A percentile compares a stretch with the other conserved stretches of the same genome.
Evolutionary conservation across 2,888 invertebrate genomes (phyloP).

Genomic region (Lepetodrilus schrolli): DNA sequence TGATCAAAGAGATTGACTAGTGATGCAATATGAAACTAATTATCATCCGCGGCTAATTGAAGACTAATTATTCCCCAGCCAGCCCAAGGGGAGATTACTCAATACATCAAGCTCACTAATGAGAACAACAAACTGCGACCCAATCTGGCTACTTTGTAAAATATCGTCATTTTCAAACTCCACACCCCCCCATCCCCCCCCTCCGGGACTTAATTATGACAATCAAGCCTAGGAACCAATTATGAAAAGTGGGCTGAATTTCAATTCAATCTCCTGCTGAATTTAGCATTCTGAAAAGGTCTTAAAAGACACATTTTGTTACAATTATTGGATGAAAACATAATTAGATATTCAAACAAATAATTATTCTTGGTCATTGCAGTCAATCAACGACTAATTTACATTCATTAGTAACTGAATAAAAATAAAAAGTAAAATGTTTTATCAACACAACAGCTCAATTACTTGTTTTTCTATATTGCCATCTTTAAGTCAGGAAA

Average conservation of each 20-base stretch:
- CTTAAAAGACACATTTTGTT: neutral
- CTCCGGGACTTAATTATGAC: constrained; percentile 18
- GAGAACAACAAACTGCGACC: neutral
- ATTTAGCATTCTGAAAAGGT: neutral
- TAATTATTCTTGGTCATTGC: neutral
- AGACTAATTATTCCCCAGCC: neutral
- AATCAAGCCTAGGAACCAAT: neutral
- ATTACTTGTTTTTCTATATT: no score
- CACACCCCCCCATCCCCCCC: no score
- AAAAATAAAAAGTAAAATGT: neutral
- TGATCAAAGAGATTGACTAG: no score
- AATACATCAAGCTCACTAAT: neutral
- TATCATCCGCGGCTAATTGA: neutral
- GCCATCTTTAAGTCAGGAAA: no score
- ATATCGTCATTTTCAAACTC: constrained; percentile 18
- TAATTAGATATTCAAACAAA: constrained; percentile 22
- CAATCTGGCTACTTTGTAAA: neutral
- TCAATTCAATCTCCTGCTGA: neutral
- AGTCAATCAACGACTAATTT: neutral
- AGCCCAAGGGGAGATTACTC: neutral
- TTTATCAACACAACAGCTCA: neutral
- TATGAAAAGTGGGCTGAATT: neutral
- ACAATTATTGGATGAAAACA: constrained; percentile 12
- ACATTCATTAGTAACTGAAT: constrained; percentile 15
- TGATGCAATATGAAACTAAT: neutral